Conservation (phyloP, 2,888 invertebrate genomes). For the Aporophyla lueneburgensis region DNA sequence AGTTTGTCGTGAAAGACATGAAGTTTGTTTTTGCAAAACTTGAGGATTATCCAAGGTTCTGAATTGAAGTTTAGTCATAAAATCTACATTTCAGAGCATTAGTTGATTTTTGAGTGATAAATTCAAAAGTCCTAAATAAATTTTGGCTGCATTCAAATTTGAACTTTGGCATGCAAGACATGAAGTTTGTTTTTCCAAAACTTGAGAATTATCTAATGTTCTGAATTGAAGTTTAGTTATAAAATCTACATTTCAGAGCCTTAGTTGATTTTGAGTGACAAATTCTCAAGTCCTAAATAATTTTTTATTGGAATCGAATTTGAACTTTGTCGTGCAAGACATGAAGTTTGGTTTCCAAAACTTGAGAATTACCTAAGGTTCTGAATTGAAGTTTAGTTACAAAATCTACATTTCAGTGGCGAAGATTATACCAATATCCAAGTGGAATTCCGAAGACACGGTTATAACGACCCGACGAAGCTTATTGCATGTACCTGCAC, state of each 20-base stretch:
- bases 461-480: slow-evolving; percentile 57
- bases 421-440: slow-evolving; percentile 60
- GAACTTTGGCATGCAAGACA: background rate
- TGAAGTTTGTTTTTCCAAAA: background rate
- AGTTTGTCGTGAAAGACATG: background rate
- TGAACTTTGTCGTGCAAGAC: background rate
- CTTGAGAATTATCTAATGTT: background rate
- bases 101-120: background rate
- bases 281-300: no score
- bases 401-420: slow-evolving; percentile 71
- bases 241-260: slow-evolving; percentile 71
- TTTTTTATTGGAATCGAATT: background rate
- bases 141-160: background rate
- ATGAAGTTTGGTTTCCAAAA: background rate
- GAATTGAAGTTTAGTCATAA: no score
- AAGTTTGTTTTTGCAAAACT: background rate
- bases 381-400: slow-evolving; percentile 2
- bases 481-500: slow-evolving; percentile 68
- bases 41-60: no score
- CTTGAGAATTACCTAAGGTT: background rate
- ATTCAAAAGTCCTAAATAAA: no score
- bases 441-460: slow-evolving; percentile 71
- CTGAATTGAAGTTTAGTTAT: slow-evolving; percentile 3
- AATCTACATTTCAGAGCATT: no score
- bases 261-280: background rate